Percentiles rank a stretch among this genome's conserved stretches.
phyloP scores from a whole-genome alignment of 1,140 invertebrate species.

The Penaeus chinensis region DNA sequence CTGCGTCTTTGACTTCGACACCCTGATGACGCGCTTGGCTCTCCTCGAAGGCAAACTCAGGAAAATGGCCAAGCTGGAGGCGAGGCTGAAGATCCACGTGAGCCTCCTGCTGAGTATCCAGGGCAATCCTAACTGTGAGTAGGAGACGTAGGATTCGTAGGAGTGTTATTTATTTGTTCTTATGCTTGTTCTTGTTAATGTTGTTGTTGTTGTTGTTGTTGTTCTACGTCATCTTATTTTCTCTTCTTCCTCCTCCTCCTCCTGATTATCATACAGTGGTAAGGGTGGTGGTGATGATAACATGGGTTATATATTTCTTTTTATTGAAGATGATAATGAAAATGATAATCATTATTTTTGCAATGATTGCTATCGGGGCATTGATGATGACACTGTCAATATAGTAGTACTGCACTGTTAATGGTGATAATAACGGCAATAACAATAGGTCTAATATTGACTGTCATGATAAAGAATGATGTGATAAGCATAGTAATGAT shows the following conservation, averaged over 20 bases:
- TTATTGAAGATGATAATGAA: no score
- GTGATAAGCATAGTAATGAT: no score
- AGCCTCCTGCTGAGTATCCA: neutral
- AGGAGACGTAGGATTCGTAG: neutral
- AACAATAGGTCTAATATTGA: no score
- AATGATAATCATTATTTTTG: no score
- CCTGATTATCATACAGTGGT: constrained; percentile 8
- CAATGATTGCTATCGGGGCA: no score
- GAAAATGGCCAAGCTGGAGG: neutral
- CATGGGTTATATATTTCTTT: neutral
- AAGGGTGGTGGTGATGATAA: constrained; percentile 18
- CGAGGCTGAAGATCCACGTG: constrained; percentile 33
- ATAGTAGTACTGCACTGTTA: no score
- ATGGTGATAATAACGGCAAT: no score
- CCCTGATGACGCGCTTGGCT: neutral
- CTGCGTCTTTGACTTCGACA: constrained; percentile 19
- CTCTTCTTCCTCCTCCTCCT: no score
- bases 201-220: neutral
- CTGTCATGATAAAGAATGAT: no score
- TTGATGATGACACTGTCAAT: no score
- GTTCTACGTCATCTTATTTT: no score
- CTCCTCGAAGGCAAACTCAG: constrained; percentile 6
- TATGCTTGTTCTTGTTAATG: neutral
- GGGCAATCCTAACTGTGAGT: constrained; percentile 27
- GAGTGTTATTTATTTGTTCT: neutral